Conservation (phyloP, 92 coral and sea anemone genomes). For the Heliopora coerulea region DNA sequence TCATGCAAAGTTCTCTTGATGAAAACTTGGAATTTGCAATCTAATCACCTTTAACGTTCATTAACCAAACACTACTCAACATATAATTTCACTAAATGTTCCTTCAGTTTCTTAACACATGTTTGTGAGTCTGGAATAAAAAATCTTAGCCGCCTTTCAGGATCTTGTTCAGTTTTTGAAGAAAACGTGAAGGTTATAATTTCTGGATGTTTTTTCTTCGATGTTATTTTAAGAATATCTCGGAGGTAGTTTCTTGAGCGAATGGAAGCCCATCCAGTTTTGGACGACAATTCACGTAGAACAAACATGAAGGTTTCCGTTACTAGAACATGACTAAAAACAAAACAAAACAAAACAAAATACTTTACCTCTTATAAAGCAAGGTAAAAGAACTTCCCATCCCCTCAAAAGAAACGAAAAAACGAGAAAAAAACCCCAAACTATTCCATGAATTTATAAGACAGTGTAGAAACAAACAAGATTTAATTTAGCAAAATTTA, state of each 20-base stretch:
- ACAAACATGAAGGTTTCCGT: slow-evolving; percentile 87
- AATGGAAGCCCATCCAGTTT: slow-evolving; percentile 88
- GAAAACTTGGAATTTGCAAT: too few relatives aligned
- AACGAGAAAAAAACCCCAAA: too few relatives aligned
- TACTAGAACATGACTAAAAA: slow-evolving; percentile 72
- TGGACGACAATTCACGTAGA: slow-evolving; percentile 77
- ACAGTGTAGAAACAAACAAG: too few relatives aligned
- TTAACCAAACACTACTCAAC: not conserved
- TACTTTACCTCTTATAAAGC: too few relatives aligned
- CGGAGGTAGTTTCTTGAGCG: slow-evolving; percentile 80
- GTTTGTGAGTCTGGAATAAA: not conserved
- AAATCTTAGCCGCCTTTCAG: slow-evolving; percentile 52
- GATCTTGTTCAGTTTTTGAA: not conserved
- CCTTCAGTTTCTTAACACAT: not conserved
- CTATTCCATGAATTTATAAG: too few relatives aligned
- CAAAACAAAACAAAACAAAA: slow-evolving; percentile 5
- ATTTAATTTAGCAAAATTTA: slow-evolving; percentile 39
- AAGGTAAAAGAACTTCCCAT: too few relatives aligned
- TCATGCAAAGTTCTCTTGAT: too few relatives aligned
- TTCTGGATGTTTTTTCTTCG: slow-evolving; percentile 91
- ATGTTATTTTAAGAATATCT: slow-evolving; percentile 77
- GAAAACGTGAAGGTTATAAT: slow-evolving; percentile 73
- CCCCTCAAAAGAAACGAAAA: too few relatives aligned
- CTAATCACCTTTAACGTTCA: too few relatives aligned
- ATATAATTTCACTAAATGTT: not conserved